phyloP scores from a whole-genome alignment of 2,888 invertebrate genomes.

The Cephus nigrinus region DNA sequence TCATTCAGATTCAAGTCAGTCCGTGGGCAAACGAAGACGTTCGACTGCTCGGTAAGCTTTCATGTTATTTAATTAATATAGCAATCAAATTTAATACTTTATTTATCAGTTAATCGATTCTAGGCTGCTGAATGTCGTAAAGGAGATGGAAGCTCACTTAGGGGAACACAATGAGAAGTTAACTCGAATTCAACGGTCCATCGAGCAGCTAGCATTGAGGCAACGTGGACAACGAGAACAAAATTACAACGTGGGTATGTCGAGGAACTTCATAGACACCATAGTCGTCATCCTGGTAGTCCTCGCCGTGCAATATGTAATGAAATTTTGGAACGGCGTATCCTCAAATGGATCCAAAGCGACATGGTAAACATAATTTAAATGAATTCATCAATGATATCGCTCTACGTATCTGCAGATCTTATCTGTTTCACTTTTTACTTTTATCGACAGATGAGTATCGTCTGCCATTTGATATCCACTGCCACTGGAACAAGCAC shows the following conservation, averaged over 20 bases:
- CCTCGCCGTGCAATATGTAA: constrained; percentile 55
- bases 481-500: neutral
- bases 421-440: neutral
- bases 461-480: neutral
- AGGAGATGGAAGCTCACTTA: constrained; percentile 56
- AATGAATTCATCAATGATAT: neutral
- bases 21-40: constrained; percentile 59
- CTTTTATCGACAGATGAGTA: neutral
- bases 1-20: constrained; percentile 70
- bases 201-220: constrained; percentile 58
- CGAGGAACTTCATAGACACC: constrained; percentile 55
- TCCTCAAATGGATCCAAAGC: neutral
- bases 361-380: neutral
- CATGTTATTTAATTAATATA: neutral
- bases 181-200: constrained; percentile 57
- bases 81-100: neutral
- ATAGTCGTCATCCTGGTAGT: constrained; percentile 56
- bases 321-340: constrained; percentile 49
- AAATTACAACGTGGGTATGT: constrained; percentile 47
- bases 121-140: constrained; percentile 53
- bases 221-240: constrained; percentile 56
- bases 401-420: neutral
- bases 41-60: constrained; percentile 49
- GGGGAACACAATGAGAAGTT: constrained; percentile 56
- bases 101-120: constrained; percentile 16